A percentile compares a stretch with the other conserved stretches of the same genome.
These are phyloP conservation scores for Eupleurogrammus muticus DNA, from an alignment of 2,797 vertebrate genomes.

Conservation along the genomic window DNA sequence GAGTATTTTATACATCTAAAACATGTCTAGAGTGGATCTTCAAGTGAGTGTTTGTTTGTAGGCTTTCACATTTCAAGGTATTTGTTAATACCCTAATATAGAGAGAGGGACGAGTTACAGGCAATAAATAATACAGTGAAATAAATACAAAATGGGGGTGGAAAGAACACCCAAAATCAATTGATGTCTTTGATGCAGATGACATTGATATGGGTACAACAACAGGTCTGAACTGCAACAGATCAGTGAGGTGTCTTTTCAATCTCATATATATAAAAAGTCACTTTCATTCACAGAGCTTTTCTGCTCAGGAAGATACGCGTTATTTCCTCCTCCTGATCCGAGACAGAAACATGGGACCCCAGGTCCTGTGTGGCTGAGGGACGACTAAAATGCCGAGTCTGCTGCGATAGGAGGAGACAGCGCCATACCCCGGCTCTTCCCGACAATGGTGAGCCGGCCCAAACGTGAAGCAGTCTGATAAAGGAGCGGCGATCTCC, in stretches of 20 bases:
- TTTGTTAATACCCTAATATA: neutral
- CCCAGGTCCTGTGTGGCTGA: slow-evolving; percentile 89
- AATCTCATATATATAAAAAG: no score
- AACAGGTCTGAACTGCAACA: neutral
- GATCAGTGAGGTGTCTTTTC: neutral
- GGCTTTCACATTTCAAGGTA: no score
- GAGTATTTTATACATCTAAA: no score
- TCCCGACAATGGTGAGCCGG: slow-evolving; percentile 44
- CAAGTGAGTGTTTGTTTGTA: no score
- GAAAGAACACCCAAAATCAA: no score
- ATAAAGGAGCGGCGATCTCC: slow-evolving; percentile 80
- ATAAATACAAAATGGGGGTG: no score
- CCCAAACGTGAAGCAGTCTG: slow-evolving; percentile 86
- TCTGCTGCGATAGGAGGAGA: slow-evolving; percentile 42
- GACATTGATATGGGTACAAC: neutral
- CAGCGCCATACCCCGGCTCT: slow-evolving; percentile 19
- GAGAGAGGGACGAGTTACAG: no score
- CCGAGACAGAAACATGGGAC: slow-evolving; percentile 94
- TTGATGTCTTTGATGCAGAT: neutral
- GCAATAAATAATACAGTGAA: no score
- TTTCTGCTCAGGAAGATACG: slow-evolving; percentile 1
- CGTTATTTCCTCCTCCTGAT: slow-evolving; percentile 81
- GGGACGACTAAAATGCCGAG: slow-evolving; percentile 92
- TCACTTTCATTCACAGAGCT: slow-evolving; percentile 18
- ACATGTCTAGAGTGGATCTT: no score